Conservation (phyloP, 1,140 invertebrate genomes). For the Bombus vancouverensis region DNA sequence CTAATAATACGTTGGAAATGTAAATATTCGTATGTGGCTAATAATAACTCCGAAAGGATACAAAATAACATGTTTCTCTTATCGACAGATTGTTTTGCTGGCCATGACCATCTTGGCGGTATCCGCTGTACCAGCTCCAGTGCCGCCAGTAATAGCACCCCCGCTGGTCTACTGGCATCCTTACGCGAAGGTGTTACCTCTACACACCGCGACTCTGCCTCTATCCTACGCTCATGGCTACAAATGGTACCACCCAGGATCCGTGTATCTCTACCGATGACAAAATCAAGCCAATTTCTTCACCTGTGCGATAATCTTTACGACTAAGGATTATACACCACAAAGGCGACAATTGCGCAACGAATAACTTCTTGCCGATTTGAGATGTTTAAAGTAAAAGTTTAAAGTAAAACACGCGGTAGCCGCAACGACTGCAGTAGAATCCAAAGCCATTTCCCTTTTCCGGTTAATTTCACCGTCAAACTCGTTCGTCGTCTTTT, state of each 20-base stretch:
- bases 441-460: neutral
- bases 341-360: neutral
- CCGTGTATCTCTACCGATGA: conserved; percentile 46
- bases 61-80: neutral
- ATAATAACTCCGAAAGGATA: neutral
- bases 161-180: conserved; percentile 49
- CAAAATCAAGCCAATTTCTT: too few relatives aligned
- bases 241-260: conserved; percentile 58
- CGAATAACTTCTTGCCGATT: conserved; percentile 35
- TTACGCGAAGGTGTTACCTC: conserved; percentile 58
- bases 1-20: too few relatives aligned
- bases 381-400: neutral
- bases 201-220: conserved; percentile 49
- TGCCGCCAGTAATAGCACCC: conserved; percentile 33
- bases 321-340: neutral
- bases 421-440: neutral
- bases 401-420: neutral
- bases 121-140: conserved; percentile 38
- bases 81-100: conserved; percentile 52
- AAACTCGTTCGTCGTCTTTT: neutral
- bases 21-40: too few relatives aligned
- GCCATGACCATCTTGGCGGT: conserved; percentile 33
- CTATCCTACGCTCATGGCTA: conserved; percentile 57
- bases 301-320: neutral
- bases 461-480: neutral